Evolutionary conservation across 2,888 invertebrate species (phyloP), one percentile per base, ranked within the genome.

Genomic region (Andrena dorsata): DNA sequence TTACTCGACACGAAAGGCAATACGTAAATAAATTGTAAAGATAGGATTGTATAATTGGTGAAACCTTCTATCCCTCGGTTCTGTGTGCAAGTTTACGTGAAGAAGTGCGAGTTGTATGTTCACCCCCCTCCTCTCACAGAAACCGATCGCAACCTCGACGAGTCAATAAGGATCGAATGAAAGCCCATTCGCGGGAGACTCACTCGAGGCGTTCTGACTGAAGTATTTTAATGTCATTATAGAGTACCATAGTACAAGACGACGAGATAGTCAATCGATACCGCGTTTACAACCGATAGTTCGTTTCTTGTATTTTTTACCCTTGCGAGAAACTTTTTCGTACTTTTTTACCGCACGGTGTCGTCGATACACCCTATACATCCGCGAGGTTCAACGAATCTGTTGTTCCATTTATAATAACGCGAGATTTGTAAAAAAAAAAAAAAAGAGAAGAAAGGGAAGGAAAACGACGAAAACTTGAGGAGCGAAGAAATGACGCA

Each of bases 1-100:
- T 81, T 65, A 75, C 65, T 79, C 78, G 76, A 78, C 63, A 73
- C 64, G 65, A 63, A 73, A 68, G 80, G 81, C 70, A 75, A 78
- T 83, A 72, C 84, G 75, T 84, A 84, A 81, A 86, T 82, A 77
- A 86, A 86, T 84, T 82, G 77, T 82, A 86, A 84, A 86, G 68
- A 80, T 86, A 84, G 75, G 82, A 80, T 73, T 78, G 61, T 83
- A 72, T 66, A 65, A 83, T 79, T 76, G 78, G 69, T 83, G 60
- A 76, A 69, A 72, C 56, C 70, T 51, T 64, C 58, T 74, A 26
- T 56, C 73, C 64, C 41, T 61, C 73, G 65, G 35, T 75, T 79
- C 32, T 63, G 75, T 78, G 71, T 66, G 71, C 71, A 58, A 64
- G 66, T 78, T 74, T 60, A 49, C 69, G 69, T 20, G 68, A 51